Evolutionary conservation across 2,888 invertebrate genomes (phyloP), one percentile per base, ranked within the genome.

Genomic region (Melinaea menophilus): DNA sequence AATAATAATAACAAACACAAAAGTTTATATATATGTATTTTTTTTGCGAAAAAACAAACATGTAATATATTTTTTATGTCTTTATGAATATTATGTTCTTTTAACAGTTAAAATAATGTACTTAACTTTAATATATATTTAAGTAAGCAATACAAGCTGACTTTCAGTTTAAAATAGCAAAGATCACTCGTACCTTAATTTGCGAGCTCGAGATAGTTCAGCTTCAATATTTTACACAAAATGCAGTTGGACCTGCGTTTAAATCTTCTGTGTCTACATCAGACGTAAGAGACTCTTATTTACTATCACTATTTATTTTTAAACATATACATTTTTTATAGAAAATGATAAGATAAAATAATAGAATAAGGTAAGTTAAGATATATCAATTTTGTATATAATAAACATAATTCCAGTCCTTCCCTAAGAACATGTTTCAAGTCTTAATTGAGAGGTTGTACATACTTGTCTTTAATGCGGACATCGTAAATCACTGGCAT

Each of bases 401-500:
- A 74, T 71, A 73, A 70, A 75, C 76, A 76, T 74, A 65, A 71
- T 69, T 69, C 73, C 79, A 81, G 77, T 81, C 78, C 81, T 79
- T 77, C 78, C 80, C 75, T 81, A 80, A 59, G 62, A 57, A 62
- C 55, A 64, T 66, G 62, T 63, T 64, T 69, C 64, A 68, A 75
- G 71, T 79, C 79, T 69, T 72, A 78, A 78, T 80, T 78, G 78
- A 80, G 78, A 79, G 78, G 82, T 69, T 73, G 73, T 78, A 84
- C 82, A 83, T 79, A 74, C 76, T 79, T 79, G 79, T 84, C 85
- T 84, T 82, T 81, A 82, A 84, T 82, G 85, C 80, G 82, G 83
- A 80, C 79, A 79, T 80, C 84, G 81, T 88, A 87, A 87, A 88
- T 88, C 87, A 88, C 79, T 73, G 79, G 79, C 76, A 80, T 78